Percentiles rank a stretch among this genome's conserved stretches.
phyloP scores from a whole-genome alignment of 2,888 invertebrate species.

The Elegia similella region DNA sequence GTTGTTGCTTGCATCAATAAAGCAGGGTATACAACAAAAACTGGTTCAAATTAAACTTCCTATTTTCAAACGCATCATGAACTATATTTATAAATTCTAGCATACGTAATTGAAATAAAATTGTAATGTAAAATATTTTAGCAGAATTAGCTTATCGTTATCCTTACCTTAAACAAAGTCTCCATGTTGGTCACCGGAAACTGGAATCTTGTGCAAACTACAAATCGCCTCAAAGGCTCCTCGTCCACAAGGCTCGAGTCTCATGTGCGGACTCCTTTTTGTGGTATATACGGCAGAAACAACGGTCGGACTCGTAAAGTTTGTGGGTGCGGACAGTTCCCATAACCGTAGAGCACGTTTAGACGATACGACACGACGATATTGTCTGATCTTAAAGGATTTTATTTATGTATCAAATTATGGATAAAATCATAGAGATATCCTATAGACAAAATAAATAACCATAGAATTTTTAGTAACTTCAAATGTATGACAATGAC shows the following conservation, averaged over 20 bases:
- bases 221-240: conserved; percentile 28
- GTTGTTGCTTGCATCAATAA: no score
- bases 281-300: conserved; percentile 56
- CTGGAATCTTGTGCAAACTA: neutral
- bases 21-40: no score
- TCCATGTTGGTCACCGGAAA: conserved; percentile 8
- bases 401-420: neutral
- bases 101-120: no score
- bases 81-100: no score
- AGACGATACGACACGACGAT: neutral
- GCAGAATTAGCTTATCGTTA: neutral
- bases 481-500: no score
- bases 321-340: conserved; percentile 76
- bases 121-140: no score
- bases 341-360: conserved; percentile 46
- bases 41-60: no score
- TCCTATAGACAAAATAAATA: no score
- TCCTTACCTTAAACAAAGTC: conserved; percentile 17
- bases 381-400: neutral
- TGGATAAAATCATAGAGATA: neutral
- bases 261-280: conserved; percentile 55
- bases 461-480: no score
- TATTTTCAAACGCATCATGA: no score
- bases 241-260: conserved; percentile 26
- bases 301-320: conserved; percentile 41